Percentiles rank a stretch among this genome's conserved stretches.
phyloP scores from a whole-genome alignment of 2,797 vertebrate species.

The Coendou prehensilis region DNA sequence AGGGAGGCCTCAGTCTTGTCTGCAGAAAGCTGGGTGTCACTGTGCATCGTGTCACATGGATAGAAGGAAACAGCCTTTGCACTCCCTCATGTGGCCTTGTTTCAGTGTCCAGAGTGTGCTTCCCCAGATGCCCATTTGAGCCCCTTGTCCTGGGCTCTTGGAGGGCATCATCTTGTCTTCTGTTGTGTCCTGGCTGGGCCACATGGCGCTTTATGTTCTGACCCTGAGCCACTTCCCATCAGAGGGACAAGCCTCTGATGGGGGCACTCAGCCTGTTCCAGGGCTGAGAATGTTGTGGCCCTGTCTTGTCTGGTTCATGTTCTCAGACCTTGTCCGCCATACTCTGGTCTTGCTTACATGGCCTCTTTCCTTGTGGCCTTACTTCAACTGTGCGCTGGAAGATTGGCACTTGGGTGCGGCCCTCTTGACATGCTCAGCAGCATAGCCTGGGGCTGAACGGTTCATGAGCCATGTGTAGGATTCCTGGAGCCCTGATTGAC shows the following conservation, averaged over 20 bases:
- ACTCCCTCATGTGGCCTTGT: rapidly evolving
- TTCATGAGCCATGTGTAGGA: not conserved
- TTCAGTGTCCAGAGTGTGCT: not conserved
- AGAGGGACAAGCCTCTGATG: not conserved
- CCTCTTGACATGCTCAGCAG: not conserved
- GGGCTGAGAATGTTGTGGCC: not conserved
- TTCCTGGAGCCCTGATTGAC: rapidly evolving
- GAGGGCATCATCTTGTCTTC: not conserved
- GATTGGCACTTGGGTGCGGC: not conserved
- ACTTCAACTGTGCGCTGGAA: not conserved
- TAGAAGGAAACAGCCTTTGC: not conserved
- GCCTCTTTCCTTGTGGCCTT: not conserved
- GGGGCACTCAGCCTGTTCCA: not conserved
- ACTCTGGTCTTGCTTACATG: not conserved
- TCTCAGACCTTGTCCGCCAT: not conserved
- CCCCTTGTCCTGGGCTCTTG: not conserved
- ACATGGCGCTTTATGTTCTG: not conserved
- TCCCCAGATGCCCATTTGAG: rapidly evolving
- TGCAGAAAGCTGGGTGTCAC: not conserved
- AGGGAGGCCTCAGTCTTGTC: not conserved
- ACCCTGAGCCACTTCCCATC: not conserved
- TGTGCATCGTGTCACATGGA: rapidly evolving
- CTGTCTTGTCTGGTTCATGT: not conserved
- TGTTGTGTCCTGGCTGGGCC: not conserved
- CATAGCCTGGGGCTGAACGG: not conserved